Conservation (phyloP, 1,140 invertebrate genomes). For the Thrips palmi region DNA sequence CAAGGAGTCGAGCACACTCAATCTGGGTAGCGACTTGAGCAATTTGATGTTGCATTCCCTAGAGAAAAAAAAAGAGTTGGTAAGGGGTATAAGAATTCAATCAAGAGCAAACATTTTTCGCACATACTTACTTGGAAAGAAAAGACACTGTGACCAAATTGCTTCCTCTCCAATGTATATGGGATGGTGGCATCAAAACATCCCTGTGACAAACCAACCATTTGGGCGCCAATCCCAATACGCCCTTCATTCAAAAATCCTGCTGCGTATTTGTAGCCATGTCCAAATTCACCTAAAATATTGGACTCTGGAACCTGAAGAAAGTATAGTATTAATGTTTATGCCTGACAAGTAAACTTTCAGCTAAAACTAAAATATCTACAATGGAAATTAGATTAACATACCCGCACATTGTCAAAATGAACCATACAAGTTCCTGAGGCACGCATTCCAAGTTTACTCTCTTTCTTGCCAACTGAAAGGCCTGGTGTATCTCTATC, state of each 20-base stretch:
- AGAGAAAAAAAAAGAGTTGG: slow-evolving; percentile 12
- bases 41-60: slow-evolving; percentile 45
- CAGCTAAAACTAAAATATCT: not conserved
- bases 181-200: slow-evolving; percentile 37
- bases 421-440: slow-evolving; percentile 80
- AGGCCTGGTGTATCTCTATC: slow-evolving; percentile 80
- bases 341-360: not conserved
- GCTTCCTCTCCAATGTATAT: slow-evolving; percentile 38
- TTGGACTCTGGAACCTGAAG: not conserved
- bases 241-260: slow-evolving; percentile 40
- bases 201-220: slow-evolving; percentile 40
- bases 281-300: slow-evolving; percentile 22
- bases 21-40: slow-evolving; percentile 36
- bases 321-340: no score
- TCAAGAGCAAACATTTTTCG: not conserved
- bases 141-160: slow-evolving; percentile 37
- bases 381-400: no score
- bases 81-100: not conserved
- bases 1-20: slow-evolving; percentile 34
- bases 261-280: slow-evolving; percentile 47
- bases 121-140: slow-evolving; percentile 34
- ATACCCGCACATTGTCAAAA: slow-evolving; percentile 82
- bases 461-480: slow-evolving; percentile 75
- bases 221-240: slow-evolving; percentile 45
- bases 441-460: slow-evolving; percentile 80